Base-by-base conservation (phyloP, 2,113 vertebrate species). In the Machaerirhynchus nigripectus region DNA sequence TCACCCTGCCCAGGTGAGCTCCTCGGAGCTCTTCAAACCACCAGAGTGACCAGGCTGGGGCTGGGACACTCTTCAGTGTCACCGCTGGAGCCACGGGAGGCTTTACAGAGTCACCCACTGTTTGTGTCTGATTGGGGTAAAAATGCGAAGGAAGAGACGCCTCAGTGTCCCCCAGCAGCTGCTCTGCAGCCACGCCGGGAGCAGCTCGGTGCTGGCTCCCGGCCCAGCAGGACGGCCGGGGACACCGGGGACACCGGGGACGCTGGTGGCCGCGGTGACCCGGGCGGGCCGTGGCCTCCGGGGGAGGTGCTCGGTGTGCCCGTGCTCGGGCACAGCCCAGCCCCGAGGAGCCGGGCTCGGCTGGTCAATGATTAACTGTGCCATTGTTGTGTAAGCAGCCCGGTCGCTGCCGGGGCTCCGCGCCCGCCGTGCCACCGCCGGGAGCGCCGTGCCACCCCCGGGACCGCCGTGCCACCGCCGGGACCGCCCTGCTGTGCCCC, bases 221-320 rank as follows among this genome's bases (percentile, higher is more conserved):
- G 0, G 53, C 35, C 42, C 73, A 15, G 53, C 22, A 26, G 35
- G 53, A 10, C 11, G 7, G 15, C 5, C 1, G 17, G 15, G 56
- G 13, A 20, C 13, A 15, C 2, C 1, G 17, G 39, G 52, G 13
- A 44, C 23, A 10, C 2, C 0, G 27, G 8, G 15, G 21, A 7
- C 13, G 15, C 4, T 2, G 28, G 24, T 7, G 22, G 16, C 10
- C 28, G 6, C 1, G 1, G 24, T 3, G n/a, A n/a, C n/a, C n/a
- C n/a, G n/a, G n/a, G n/a, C n/a, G 14, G 22, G 35, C 30, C 1
- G 4, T 23, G 64, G 23, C 47, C 69, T 20, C 15, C 2, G 23
- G 4, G 22, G 30, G 40, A 13, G 80, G 12, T 9, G 33, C 15
- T 44, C 2, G 10, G 13, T 22, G 49, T 9, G n/a, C n/a, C n/a